Conservation (phyloP, 2,797 vertebrate species). For the Gephyroberyx darwinii region DNA sequence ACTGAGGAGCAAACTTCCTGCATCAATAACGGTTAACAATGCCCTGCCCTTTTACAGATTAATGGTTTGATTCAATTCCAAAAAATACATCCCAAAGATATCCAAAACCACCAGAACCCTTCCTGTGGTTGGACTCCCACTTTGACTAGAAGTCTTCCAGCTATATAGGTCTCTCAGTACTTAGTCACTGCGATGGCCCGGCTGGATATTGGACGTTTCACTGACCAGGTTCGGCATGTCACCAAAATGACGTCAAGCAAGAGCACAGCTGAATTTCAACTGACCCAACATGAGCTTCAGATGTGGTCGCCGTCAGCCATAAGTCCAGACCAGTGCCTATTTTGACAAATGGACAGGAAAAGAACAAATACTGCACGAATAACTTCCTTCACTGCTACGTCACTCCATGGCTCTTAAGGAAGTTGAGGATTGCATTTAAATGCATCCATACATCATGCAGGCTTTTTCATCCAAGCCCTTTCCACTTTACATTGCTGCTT, state of each 20-base stretch:
- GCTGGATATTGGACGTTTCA: constrained; percentile 22
- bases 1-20: not conserved
- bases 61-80: not conserved
- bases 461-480: constrained; percentile 27
- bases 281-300: constrained; percentile 38
- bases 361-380: constrained; percentile 21
- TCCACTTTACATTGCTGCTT: constrained; percentile 27
- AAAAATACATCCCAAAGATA: not conserved
- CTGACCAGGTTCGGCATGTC: constrained; percentile 15
- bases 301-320: constrained; percentile 60
- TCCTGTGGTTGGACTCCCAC: constrained; percentile 17
- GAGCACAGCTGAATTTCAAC: constrained; percentile 55
- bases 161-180: not conserved
- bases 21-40: not conserved
- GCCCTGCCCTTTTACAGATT: not conserved
- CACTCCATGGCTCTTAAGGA: constrained; percentile 2
- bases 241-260: constrained; percentile 34
- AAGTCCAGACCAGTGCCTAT: constrained; percentile 37
- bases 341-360: constrained; percentile 33
- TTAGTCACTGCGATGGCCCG: constrained; percentile 21
- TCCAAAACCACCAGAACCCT: not conserved
- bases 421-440: constrained; percentile 34
- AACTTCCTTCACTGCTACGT: constrained; percentile 11
- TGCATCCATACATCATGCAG: constrained; percentile 1
- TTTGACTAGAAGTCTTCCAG: constrained; percentile 14